Conservation (phyloP, 2,113 vertebrate genomes). For the Syngnathus floridae region DNA sequence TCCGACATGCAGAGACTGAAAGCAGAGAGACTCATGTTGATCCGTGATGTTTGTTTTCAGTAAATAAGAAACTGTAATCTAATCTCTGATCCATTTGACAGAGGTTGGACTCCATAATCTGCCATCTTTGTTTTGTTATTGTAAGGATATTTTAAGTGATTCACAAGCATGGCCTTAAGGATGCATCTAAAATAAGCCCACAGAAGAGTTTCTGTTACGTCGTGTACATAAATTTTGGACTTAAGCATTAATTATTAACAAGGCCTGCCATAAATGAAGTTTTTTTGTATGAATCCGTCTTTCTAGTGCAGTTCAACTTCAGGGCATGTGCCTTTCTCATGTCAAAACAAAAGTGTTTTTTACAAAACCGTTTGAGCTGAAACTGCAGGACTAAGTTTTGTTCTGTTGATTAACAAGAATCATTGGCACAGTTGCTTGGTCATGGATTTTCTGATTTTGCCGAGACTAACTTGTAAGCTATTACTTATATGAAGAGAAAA, state of each 20-base stretch:
- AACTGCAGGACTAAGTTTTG: not conserved
- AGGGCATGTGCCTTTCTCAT: conserved; percentile 6
- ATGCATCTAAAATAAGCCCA: conserved; percentile 8
- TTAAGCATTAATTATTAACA: conserved; percentile 4
- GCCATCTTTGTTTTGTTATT: conserved; percentile 17
- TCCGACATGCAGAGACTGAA: conserved; percentile 10
- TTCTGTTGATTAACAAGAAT: conserved; percentile 1
- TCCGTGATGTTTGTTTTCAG: conserved; percentile 16
- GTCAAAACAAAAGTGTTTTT: conserved; percentile 17
- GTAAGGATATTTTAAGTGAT: conserved; percentile 12
- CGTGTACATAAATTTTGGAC: conserved; percentile 8
- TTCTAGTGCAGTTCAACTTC: conserved; percentile 9
- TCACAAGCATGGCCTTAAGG: conserved; percentile 23
- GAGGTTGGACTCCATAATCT: conserved; percentile 17
- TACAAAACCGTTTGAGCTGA: conserved; percentile 5
- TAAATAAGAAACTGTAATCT: conserved; percentile 15
- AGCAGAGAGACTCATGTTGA: conserved; percentile 34
- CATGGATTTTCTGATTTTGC: not conserved
- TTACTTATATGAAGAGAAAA: too few relatives aligned
- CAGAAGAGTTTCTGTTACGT: not conserved
- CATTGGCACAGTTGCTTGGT: not conserved
- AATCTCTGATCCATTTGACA: conserved; percentile 11
- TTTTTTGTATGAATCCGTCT: conserved; percentile 8
- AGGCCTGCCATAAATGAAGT: not conserved
- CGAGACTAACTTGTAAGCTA: too few relatives aligned